Base-by-base conservation (phyloP, 1,140 invertebrate genomes). In the Rhyacophila brunnea region DNA sequence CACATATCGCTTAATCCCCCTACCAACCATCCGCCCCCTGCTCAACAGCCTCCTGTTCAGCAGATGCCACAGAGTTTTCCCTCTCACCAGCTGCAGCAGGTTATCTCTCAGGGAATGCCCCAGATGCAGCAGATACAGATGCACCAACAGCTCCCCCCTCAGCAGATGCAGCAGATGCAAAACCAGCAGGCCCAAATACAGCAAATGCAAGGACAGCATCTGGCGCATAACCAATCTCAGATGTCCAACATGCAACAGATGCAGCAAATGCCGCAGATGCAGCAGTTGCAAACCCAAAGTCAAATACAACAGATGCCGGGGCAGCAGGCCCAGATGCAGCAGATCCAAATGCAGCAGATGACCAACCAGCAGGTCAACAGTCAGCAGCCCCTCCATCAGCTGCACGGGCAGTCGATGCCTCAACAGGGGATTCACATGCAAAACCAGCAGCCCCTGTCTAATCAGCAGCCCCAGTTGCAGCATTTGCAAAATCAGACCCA, bases 1-100 rank as follows among this genome's bases (percentile, higher is more conserved):
- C 76, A 78, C 58, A 75, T 77, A 43, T 75, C 72, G 34, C 72
- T 76, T 71, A 73, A 72, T 65, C 60, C 72, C 35, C 58, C 70
- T 6, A 70, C 73, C 40, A 69, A 51, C 65, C 76, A 78, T 47
- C 69, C 72, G 9, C 72, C 71, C 43, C 68, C 69, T 2, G 6
- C 50, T 2, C 67, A 70, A 51, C 67, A 66, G 20, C 58, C 66
- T 17, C 68, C 70, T 17, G 78, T 78, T 14, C 75, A 78, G 56
- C 74, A 77, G 67, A 78, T 77, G 52, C 74, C 80, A 44, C 80
- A 81, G 64, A 81, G 79, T 62, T 77, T 81, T 62, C 80, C 80
- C 19, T 76, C 80, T 55, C 78, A 80, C 61, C 81, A 81, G 60
- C 65, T 80, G 40, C 79, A 80, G 57, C 80, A 81, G 72, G 78